Conservation (phyloP, 2,888 invertebrate species). For the Platycheirus rosarum region DNA sequence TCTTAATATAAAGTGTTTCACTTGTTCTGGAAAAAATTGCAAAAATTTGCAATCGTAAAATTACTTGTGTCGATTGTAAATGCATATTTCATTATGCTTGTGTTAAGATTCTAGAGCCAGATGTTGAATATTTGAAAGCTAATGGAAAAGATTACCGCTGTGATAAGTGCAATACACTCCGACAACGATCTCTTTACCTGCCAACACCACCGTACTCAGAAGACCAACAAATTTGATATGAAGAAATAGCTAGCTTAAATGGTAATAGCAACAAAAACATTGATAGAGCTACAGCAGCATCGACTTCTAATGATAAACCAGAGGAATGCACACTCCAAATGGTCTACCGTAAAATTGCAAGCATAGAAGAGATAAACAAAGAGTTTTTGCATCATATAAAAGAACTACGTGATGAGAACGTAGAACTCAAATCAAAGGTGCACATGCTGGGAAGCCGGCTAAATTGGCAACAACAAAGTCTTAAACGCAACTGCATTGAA, state of each 20-base stretch:
- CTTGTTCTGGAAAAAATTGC: no score
- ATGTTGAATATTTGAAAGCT: constrained; percentile 1
- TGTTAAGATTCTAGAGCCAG: not conserved
- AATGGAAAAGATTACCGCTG: not conserved
- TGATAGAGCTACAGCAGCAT: not conserved
- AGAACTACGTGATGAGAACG: constrained; percentile 6
- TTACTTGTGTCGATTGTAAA: not conserved
- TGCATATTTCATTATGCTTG: not conserved
- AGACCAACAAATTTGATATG: not conserved
- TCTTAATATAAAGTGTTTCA: no score
- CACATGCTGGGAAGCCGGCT: not conserved
- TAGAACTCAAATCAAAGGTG: constrained; percentile 1
- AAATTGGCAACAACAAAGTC: constrained; percentile 10
- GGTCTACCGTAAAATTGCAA: no score
- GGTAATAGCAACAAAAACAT: not conserved
- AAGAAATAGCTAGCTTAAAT: not conserved
- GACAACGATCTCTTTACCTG: constrained; percentile 8
- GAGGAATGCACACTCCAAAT: no score
- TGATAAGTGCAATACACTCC: no score
- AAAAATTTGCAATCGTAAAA: no score
- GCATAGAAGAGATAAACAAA: no score
- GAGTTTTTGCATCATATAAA: no score
- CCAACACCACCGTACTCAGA: not conserved
- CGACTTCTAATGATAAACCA: constrained; percentile 1
- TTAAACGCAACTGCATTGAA: constrained; percentile 6